Base-by-base conservation (phyloP, 2,797 vertebrate species). In the Acanthurus lineatus region DNA sequence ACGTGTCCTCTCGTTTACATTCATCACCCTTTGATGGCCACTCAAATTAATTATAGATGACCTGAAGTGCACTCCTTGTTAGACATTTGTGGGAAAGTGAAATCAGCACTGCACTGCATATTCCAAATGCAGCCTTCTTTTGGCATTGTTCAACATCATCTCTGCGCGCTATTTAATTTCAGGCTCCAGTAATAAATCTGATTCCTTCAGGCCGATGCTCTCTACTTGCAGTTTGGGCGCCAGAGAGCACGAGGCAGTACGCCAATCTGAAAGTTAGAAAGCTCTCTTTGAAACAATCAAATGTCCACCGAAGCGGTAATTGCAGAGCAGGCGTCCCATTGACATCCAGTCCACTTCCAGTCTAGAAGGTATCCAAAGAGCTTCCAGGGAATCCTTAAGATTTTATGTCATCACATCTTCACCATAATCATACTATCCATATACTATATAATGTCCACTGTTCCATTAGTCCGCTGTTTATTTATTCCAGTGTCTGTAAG, bases 21-120 rank as follows among this genome's bases (percentile, higher is more conserved):
- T 77, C 74, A 85, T 91, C 84, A 78, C 76, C 59, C 62, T 51
- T 48, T 53, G 44, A 80, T 44, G 71, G 80, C 57, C 76, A 60
- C 83, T 82, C 60, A 59, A 42, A 91, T 90, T 63, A 91, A 92
- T 90, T 90, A 89, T 87, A 85, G 67, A 90, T 89, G 87, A 85
- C 84, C 83, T 71, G 72, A 82, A 91, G 79, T 92, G 79, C 80
- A 87, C 86, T 78, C 76, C 78, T 77, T 88, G 79, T 81, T 44
- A 58, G 51, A 81, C 67, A 67, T 85, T 72, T 85, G 82, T 68
- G 81, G 70, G 68, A 78, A 35, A 81, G 38, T 61, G 58, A 79
- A 82, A 83, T 56, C 54, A 77, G 58, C 51, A 17, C 20, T 5
- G 45, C 28, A 3, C 49, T 35, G 35, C 57, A 54, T 73, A 83